Conservation (phyloP, 2,888 invertebrate genomes). For the Nemotelus nigrinus region DNA sequence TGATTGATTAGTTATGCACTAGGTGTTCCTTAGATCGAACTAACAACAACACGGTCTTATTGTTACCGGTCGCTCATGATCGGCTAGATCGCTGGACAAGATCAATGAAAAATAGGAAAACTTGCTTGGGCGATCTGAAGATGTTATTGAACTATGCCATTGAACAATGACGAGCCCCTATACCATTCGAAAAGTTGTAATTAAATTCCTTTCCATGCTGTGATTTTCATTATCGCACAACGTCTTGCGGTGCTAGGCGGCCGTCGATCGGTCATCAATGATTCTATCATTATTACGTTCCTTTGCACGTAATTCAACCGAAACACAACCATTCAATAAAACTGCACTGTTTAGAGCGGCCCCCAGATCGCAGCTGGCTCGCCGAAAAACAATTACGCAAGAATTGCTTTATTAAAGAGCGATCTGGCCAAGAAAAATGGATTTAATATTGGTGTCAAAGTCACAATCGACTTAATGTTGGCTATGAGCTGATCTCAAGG, state of each 20-base stretch:
- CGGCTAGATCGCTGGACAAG: constrained; percentile 30
- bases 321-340: background rate
- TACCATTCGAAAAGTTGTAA: constrained; percentile 29
- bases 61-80: constrained; percentile 15
- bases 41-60: background rate
- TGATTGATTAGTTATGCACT: constrained; percentile 37
- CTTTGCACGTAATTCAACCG: background rate
- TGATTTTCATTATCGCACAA: constrained; percentile 36
- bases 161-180: constrained; percentile 27
- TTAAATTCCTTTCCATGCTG: constrained; percentile 39
- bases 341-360: constrained; percentile 3
- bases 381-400: constrained; percentile 32
- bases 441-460: constrained; percentile 23
- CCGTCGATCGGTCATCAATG: constrained; percentile 34
- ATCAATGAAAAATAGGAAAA: constrained; percentile 30
- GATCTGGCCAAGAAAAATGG: background rate
- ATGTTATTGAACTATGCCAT: constrained; percentile 41
- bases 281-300: constrained; percentile 4
- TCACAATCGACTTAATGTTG: constrained; percentile 34
- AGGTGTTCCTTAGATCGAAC: background rate
- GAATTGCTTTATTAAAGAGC: constrained; percentile 31
- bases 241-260: constrained; percentile 10
- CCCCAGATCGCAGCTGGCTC: background rate
- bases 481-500: constrained; percentile 16
- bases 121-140: constrained; percentile 24